Evolutionary conservation across 2,797 vertebrate species (phyloP).

Genomic region (Xerus rutilus): DNA sequence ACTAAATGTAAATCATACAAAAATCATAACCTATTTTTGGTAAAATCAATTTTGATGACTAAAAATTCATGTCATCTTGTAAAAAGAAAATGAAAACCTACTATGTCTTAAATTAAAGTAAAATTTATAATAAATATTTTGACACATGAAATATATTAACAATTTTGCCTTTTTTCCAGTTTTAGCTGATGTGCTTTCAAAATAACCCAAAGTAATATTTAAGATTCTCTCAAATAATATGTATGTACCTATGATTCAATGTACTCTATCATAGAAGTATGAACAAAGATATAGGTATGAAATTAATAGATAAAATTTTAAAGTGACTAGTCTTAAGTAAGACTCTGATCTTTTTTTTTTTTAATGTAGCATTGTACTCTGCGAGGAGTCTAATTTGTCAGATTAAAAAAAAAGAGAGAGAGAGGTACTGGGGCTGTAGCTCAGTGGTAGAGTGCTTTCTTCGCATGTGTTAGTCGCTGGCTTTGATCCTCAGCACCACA

Average conservation of each 20-base stretch:
- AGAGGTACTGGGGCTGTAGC: too few species aligned
- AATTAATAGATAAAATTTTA: conserved; percentile 27
- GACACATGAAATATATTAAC: background rate
- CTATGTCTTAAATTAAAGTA: conserved; percentile 54
- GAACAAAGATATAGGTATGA: background rate
- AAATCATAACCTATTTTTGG: background rate
- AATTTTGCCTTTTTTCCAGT: conserved; percentile 53
- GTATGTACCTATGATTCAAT: background rate
- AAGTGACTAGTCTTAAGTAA: conserved; percentile 26
- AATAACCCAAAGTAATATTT: conserved; percentile 28
- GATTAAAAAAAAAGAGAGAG: background rate
- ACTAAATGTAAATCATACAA: background rate
- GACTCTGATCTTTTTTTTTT: background rate
- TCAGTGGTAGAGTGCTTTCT: too few species aligned
- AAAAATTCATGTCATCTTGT: conserved; percentile 36
- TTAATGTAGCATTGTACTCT: background rate
- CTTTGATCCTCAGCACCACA: too few species aligned
- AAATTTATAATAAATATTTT: conserved; percentile 50
- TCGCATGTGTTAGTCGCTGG: too few species aligned
- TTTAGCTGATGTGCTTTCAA: conserved; percentile 44
- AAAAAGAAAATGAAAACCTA: conserved; percentile 36
- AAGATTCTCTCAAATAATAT: conserved; percentile 22
- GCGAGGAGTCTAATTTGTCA: background rate
- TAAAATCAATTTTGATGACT: conserved; percentile 45
- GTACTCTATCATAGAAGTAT: background rate